Base-by-base conservation (phyloP, 1,140 invertebrate species). In the Conus ventricosus region DNA sequence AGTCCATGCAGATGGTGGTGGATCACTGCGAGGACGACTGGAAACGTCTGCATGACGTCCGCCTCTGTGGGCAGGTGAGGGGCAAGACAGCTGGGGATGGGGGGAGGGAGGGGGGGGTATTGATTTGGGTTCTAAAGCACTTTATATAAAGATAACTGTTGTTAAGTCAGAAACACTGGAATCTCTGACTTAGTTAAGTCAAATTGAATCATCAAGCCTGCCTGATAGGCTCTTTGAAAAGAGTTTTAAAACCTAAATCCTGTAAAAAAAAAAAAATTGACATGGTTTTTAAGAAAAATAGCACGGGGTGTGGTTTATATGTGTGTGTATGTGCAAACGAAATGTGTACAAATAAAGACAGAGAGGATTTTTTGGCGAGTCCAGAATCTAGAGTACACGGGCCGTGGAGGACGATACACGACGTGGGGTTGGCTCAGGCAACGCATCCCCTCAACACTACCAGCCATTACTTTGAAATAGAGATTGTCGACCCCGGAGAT, bases 401-500 rank as follows among this genome's bases (percentile, higher is more conserved):
- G 96, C 15, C 92, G 95, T 91, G 96, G 0, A 96, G 96, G 91
- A 96, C 95, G 85, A 96, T 96, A 53, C 94, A 95, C 81, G 96
- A 96, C 92, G 96, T 96, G 84, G 96, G 96, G 15, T 94, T 96
- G 89, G 96, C 96, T 57, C 96, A 96, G 92, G 96, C 96, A 10
- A 95, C 95, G 91, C 93, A 92, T 81, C 95, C 96, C 20, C 92
- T 96, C 17, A 95, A 95, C 89, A 96, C 96, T 84, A 95, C 95
- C 27, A 95, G 94, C 90, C 96, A 96, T 92, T 96, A 96, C 92
- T 96, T 96, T 95, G 96, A 96, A 95, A 95, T 96, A 88, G 96
- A 96, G 93, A 96, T 96, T 87, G 90, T 96, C 60, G 96, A 96
- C 91, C 96, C 96, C 15, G 96, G 96, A 75, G 95, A 96, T 92